Evolutionary conservation across 2,113 vertebrate genomes (phyloP).

Genomic region (Chaenocephalus aceratus): DNA sequence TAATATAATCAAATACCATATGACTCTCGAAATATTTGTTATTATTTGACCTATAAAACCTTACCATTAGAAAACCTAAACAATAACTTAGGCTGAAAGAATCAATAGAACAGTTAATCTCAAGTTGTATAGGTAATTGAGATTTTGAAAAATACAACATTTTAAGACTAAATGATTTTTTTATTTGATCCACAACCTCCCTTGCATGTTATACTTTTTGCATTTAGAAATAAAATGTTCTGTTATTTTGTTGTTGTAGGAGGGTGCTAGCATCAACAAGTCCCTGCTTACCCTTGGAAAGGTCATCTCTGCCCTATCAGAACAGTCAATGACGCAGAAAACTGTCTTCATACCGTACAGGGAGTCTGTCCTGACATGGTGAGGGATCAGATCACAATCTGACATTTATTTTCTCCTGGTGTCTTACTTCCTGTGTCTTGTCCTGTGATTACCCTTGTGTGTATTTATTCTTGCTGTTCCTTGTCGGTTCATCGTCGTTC

Average conservation of each 20-base stretch:
- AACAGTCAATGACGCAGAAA: slow-evolving; percentile 85
- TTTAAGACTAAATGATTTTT: neutral
- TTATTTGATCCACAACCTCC: neutral
- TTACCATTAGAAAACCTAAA: slow-evolving; percentile 1
- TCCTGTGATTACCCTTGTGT: no score
- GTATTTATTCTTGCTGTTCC: no score
- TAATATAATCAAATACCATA: neutral
- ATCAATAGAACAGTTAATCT: neutral
- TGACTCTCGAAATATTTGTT: neutral
- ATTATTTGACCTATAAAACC: neutral
- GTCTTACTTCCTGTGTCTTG: no score
- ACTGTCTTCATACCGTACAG: slow-evolving; percentile 93
- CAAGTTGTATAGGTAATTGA: no score
- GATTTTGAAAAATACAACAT: neutral
- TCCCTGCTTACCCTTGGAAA: slow-evolving; percentile 95
- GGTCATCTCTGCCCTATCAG: slow-evolving; percentile 95
- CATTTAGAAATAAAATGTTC: neutral
- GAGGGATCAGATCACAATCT: slow-evolving; percentile 49
- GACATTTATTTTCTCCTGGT: no score
- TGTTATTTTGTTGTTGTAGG: slow-evolving; percentile 78
- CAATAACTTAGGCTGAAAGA: neutral
- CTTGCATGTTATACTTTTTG: neutral
- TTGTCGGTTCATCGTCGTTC: no score
- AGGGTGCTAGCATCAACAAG: slow-evolving; percentile 96
- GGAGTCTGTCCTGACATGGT: slow-evolving; percentile 97